Percentiles rank a stretch among this genome's conserved stretches.
These are phyloP conservation scores for Bugulina stolonifera DNA, from an alignment of 2,888 invertebrate species.

Conservation along the genomic window DNA sequence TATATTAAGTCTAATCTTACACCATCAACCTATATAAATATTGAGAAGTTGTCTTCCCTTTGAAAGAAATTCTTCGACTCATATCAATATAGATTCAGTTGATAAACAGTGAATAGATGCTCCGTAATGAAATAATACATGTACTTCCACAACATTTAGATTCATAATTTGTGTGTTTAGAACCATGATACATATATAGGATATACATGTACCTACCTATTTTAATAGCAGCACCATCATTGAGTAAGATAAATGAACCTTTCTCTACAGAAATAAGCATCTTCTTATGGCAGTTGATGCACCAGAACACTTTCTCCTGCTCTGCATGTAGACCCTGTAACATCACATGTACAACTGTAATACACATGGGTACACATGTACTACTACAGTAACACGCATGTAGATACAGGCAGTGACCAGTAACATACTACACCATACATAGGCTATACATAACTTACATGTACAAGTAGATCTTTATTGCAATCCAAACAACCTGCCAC, in stretches of 20 bases:
- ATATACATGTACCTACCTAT: too few relatives aligned
- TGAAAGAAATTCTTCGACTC: too few relatives aligned
- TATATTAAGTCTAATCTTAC: too few relatives aligned
- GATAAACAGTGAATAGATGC: too few relatives aligned
- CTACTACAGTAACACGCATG: not conserved
- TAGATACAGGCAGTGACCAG: not conserved
- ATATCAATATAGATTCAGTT: too few relatives aligned
- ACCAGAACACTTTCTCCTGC: constrained; percentile 46
- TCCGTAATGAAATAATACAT: too few relatives aligned
- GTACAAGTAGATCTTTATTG: constrained; percentile 37
- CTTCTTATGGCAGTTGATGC: constrained; percentile 51
- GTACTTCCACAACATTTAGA: too few relatives aligned
- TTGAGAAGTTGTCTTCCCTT: too few relatives aligned
- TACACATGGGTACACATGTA: not conserved
- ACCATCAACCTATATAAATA: too few relatives aligned
- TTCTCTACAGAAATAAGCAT: constrained; percentile 44
- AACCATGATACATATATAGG: too few relatives aligned
- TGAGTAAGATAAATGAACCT: constrained; percentile 17
- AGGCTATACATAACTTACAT: constrained; percentile 17
- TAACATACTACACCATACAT: not conserved
- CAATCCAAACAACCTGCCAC: constrained; percentile 50
- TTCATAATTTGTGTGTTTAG: too few relatives aligned
- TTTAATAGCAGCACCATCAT: constrained; percentile 23
- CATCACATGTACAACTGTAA: not conserved
- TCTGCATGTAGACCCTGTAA: constrained; percentile 49